Percentiles rank a stretch among this genome's conserved stretches.
Conservation (phyloP, 1,140 invertebrate genomes). For the Drosophila cardini region DNA sequence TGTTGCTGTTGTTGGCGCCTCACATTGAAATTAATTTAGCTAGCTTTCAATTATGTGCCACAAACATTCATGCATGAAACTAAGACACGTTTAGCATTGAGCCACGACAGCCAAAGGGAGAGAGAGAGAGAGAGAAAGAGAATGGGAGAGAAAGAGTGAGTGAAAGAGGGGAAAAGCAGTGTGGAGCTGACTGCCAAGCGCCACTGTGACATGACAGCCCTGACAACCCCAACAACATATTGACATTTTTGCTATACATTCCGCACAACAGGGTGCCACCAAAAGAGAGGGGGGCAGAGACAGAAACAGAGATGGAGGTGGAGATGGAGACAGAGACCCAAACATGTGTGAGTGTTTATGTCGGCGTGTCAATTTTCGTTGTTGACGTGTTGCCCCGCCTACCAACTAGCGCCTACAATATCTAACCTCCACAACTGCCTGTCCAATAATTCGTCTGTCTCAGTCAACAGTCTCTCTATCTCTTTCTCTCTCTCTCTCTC, state of each 20-base stretch:
- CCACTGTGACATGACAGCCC: constrained; percentile 74
- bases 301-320: constrained; percentile 4
- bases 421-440: constrained; percentile 15
- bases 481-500: not conserved
- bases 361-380: constrained; percentile 81
- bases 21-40: constrained; percentile 82
- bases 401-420: not conserved
- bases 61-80: constrained; percentile 81
- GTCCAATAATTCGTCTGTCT: constrained; percentile 16
- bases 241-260: constrained; percentile 83
- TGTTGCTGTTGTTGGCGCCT: constrained; percentile 61
- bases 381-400: constrained; percentile 69
- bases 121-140: constrained; percentile 12
- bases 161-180: not conserved
- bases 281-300: not conserved
- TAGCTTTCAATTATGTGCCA: constrained; percentile 83
- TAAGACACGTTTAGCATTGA: constrained; percentile 70
- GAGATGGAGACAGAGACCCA: constrained; percentile 26
- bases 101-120: not conserved
- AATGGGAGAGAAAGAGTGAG: not conserved
- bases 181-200: constrained; percentile 42
- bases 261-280: constrained; percentile 63
- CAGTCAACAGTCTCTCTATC: not conserved
- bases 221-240: constrained; percentile 81
- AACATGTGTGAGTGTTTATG: constrained; percentile 81